Evolutionary conservation across 2,797 vertebrate species (phyloP).

Genomic region (Anniella stebbinsi): DNA sequence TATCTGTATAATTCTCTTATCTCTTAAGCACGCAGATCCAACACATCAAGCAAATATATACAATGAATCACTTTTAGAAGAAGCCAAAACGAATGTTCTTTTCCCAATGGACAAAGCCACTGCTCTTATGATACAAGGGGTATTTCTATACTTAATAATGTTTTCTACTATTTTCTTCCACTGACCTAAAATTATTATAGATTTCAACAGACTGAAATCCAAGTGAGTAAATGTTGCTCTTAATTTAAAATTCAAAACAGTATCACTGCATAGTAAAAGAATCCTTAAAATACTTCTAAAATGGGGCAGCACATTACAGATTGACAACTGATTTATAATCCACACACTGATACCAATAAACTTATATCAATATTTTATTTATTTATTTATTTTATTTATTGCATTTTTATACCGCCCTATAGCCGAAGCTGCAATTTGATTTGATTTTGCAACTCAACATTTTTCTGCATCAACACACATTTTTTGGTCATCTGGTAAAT

Average conservation of each 20-base stretch:
- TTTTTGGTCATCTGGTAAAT: slow-evolving; percentile 10
- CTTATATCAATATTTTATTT: background rate
- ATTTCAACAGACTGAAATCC: background rate
- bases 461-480: slow-evolving; percentile 1
- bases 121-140: background rate
- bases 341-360: background rate
- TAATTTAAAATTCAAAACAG: background rate
- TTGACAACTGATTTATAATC: background rate
- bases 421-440: no score
- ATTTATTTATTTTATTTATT: no score
- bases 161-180: background rate
- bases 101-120: background rate
- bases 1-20: background rate
- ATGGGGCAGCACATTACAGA: background rate
- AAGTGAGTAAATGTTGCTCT: background rate
- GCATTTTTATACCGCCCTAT: no score
- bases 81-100: background rate
- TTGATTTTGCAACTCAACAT: slow-evolving; percentile 4
- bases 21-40: background rate
- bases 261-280: background rate
- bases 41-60: background rate
- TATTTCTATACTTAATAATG: background rate
- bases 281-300: background rate
- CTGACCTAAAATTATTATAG: background rate
- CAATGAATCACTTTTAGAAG: background rate